Percentiles rank a stretch among this genome's conserved stretches.
These are phyloP conservation scores for Lepidurus arcticus DNA, from an alignment of 1,140 invertebrate species.

Conservation along the genomic window DNA sequence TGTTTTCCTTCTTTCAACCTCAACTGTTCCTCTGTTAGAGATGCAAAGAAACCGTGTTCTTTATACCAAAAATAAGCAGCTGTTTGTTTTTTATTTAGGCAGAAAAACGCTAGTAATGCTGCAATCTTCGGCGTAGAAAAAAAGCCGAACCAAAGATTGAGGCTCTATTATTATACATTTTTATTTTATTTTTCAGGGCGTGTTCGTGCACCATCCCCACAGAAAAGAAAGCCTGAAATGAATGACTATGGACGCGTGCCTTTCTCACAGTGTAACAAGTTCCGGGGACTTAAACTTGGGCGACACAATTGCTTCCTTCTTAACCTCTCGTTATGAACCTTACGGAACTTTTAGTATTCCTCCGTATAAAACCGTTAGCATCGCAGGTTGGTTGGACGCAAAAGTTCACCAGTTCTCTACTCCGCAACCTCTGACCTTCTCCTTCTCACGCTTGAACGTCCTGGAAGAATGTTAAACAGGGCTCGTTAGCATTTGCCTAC, in stretches of 20 bases:
- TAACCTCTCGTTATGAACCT: not conserved
- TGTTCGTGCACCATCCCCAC: not conserved
- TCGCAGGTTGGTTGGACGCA: not conserved
- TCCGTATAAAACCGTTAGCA: not conserved
- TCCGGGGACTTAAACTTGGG: not conserved
- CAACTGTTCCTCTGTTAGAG: too few relatives aligned
- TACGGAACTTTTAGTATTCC: not conserved
- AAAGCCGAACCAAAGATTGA: too few relatives aligned
- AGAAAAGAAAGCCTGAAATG: not conserved
- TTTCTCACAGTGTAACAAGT: not conserved
- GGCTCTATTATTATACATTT: too few relatives aligned
- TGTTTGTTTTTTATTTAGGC: too few relatives aligned
- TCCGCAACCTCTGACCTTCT: not conserved
- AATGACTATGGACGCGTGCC: not conserved
- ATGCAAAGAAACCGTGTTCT: too few relatives aligned
- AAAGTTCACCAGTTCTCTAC: not conserved
- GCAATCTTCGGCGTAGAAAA: too few relatives aligned
- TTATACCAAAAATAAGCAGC: too few relatives aligned
- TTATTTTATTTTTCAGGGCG: too few relatives aligned
- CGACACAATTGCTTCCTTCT: not conserved
- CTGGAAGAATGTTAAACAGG: not conserved
- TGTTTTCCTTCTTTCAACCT: too few relatives aligned
- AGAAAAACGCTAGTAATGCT: too few relatives aligned
- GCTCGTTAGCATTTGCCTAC: not conserved
- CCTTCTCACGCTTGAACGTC: not conserved